Percentiles rank a stretch among this genome's conserved stretches.
Conservation (phyloP, 2,113 vertebrate species). For the Pimephales promelas region DNA sequence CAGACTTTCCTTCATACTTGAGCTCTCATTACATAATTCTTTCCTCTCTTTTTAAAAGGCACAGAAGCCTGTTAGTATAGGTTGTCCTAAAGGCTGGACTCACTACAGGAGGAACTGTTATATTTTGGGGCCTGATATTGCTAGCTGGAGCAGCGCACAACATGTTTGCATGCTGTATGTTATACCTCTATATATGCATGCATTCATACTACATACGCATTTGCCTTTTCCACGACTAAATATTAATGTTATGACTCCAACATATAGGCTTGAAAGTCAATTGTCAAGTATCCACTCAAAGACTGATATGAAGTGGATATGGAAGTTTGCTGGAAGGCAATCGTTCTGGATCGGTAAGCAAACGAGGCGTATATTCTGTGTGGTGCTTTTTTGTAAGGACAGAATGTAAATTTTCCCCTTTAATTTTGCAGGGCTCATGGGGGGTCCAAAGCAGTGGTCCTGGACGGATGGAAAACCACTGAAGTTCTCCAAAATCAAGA, state of each 20-base stretch:
- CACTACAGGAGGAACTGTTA: constrained; percentile 68
- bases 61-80: constrained; percentile 54
- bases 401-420: background rate
- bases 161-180: constrained; percentile 69
- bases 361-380: background rate
- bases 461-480: constrained; percentile 60
- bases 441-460: constrained; percentile 54
- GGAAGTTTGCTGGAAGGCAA: constrained; percentile 73
- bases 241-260: constrained; percentile 26
- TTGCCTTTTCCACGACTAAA: background rate
- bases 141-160: constrained; percentile 72
- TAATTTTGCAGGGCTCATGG: constrained; percentile 64
- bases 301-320: constrained; percentile 72
- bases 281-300: constrained; percentile 73
- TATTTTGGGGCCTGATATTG: constrained; percentile 63
- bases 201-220: constrained; percentile 41
- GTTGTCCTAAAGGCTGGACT: constrained; percentile 67
- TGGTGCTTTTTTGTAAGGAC: no score
- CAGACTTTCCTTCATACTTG: background rate
- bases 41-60: constrained; percentile 40
- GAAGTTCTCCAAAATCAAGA: constrained; percentile 63
- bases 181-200: constrained; percentile 42
- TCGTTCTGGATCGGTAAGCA: constrained; percentile 76
- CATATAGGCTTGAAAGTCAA: constrained; percentile 73
- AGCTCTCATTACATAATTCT: background rate